Evolutionary conservation across 2,113 vertebrate species (phyloP).

Genomic region (Ploceus nigricollis): DNA sequence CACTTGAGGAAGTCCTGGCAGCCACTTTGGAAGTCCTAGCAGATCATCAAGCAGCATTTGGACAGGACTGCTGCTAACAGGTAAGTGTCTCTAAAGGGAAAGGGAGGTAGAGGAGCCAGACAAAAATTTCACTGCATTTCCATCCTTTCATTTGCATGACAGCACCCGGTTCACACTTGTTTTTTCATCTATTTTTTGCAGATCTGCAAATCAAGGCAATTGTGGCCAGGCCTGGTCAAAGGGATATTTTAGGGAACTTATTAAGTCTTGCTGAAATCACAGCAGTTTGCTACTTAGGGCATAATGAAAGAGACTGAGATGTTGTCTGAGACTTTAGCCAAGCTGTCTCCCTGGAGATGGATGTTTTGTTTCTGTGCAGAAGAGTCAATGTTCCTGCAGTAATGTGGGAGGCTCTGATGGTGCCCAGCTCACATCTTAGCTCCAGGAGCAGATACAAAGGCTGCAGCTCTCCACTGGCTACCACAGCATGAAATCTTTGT

Average conservation of each 20-base stretch:
- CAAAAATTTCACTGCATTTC: background rate
- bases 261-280: conserved; percentile 8
- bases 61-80: background rate
- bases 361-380: background rate
- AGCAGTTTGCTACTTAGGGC: background rate
- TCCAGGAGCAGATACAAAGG: background rate
- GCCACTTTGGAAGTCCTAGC: background rate
- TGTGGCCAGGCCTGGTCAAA: background rate
- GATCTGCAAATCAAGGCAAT: conserved; percentile 10
- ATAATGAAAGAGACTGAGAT: background rate
- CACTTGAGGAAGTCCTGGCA: background rate
- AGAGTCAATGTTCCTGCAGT: background rate
- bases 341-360: background rate
- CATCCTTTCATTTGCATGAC: background rate
- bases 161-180: background rate
- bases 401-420: background rate
- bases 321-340: background rate
- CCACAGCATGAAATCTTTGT: background rate
- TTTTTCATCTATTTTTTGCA: background rate
- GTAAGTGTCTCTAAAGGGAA: background rate
- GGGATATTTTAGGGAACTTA: conserved; percentile 6
- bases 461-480: background rate
- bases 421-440: background rate
- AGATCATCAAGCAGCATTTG: background rate
- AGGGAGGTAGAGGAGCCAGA: background rate